Base-by-base conservation (phyloP, 2,888 invertebrate genomes). In the Hypolimnas misippus region DNA sequence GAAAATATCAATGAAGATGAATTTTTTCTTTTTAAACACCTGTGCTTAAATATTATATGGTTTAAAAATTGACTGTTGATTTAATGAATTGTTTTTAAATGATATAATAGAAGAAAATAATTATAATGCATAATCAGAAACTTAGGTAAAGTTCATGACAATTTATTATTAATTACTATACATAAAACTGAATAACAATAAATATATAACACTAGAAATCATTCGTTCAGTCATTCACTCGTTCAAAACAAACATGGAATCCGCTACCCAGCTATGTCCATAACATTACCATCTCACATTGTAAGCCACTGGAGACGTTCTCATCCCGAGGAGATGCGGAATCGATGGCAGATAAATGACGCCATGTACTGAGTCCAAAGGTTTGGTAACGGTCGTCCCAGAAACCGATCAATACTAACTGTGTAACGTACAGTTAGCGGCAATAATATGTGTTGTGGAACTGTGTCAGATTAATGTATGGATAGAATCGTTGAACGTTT, bases 351-450 rank as follows among this genome's bases (percentile, higher is more conserved):
- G 58, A 56, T 67, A 61, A 52, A 67, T 55, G 58, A 61, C 33
- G 61, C 52, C 50, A 59, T 63, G 62, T 62, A 61, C 52, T n/a
- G n/a, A 65, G 69, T 70, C 69, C 66, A 70, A 69, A 71, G 73
- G 64, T 70, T 63, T 59, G 65, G 68, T 78, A 79, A 78, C 78
- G 79, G 78, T 77, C 63, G 78, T 38, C 78, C 77, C 67, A 78
- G 71, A 75, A 75, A 74, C 72, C 66, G 72, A 71, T 73, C 75
- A 71, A 73, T 72, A 70, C 71, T 72, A 75, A 75, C 76, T 72
- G 73, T 71, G 70, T 65, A 58, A 62, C 70, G 68, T 70, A 71
- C 67, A 57, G 66, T 57, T 61, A 62, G 65, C 60, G 60, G 58
- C 70, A 68, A 70, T 72, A 63, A 65, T 65, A 69, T 60, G 57